These are phyloP conservation scores for Scomber japonicus DNA, from an alignment of 2,113 vertebrate genomes.

Conservation along the genomic window DNA sequence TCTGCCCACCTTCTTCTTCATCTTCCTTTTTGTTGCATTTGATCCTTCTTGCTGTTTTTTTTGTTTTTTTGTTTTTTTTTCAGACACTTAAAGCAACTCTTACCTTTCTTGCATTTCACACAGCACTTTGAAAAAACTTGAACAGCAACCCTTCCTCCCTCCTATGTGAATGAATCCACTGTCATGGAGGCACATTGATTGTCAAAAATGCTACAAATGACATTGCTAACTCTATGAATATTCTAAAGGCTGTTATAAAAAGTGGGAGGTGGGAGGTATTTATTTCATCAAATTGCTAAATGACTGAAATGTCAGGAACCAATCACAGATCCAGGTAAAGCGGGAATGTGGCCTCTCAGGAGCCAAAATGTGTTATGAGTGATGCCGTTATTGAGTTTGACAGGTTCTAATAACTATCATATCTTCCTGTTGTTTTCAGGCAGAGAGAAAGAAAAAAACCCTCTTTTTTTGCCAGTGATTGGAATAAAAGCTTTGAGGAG, in stretches of 20 bases:
- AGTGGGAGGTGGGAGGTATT: conserved; percentile 33
- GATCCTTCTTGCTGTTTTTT: conserved; percentile 5
- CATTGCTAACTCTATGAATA: conserved; percentile 16
- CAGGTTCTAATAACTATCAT: conserved; percentile 44
- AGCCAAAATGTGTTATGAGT: conserved; percentile 1
- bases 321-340: conserved; percentile 12
- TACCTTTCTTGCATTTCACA: too few relatives aligned
- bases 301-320: conserved; percentile 28
- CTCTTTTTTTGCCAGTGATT: neutral
- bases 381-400: conserved; percentile 48
- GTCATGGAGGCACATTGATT: conserved; percentile 20
- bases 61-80: neutral
- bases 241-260: conserved; percentile 32
- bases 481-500: conserved; percentile 49
- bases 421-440: conserved; percentile 54
- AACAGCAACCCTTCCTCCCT: too few relatives aligned
- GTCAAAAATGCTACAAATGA: conserved; percentile 13
- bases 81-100: neutral
- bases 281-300: conserved; percentile 37
- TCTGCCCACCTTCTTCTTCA: neutral
- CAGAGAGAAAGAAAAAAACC: conserved; percentile 8
- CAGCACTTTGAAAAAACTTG: too few relatives aligned
- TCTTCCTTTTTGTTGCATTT: neutral
- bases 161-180: conserved; percentile 22
- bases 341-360: neutral